Base-by-base conservation (phyloP, 1,140 invertebrate genomes). In the Apis dorsata region DNA sequence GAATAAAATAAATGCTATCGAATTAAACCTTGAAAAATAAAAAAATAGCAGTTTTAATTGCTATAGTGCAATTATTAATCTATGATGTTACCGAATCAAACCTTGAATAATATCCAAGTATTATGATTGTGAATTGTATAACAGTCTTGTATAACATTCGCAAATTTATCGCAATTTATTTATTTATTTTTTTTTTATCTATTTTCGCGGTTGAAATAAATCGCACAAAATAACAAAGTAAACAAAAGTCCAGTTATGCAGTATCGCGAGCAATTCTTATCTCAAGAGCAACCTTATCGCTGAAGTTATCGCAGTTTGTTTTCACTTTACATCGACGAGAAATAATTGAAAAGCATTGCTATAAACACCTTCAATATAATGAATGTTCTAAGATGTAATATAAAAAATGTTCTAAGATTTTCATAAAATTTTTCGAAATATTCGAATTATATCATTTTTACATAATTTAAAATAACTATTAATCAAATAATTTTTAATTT, bases 241-340 rank as follows among this genome's bases (percentile, higher is more conserved):
- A 70, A 70, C 69, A 59, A 72, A n/a, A 73, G 10, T 68, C 71
- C 57, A 71, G 15, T 60, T 13, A 28, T 53, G 55, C 66, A 51
- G 44, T 70, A 60, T 60, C 77, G 19, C 55, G 21, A 53, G 1
- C 5, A 2, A n/a, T 0, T 8, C n/a, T 79, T 79, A 79, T 79
- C 68, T 79, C 44, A 24, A 69, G 66, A 51, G 66, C 10, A 13
- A 51, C 55, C 11, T 79, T 79, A 79, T 79, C 77, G 0, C 5
- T 0, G 17, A 0, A 13, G 66, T 79, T 79, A 79, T 79, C 78
- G 9, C 12, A 11, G 55, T 79, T 34, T 72, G 57, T 79, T 79
- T 79, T 79, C 57, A 79, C 19, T 79, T 53, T 79, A 55, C 55
- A 79, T 62, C n/a, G 44, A 68, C 63, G 11, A 68, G 51, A 9